Evolutionary conservation across 1,140 invertebrate species (phyloP), one percentile per base, ranked within the genome.

Genomic region (Idris sp.): DNA sequence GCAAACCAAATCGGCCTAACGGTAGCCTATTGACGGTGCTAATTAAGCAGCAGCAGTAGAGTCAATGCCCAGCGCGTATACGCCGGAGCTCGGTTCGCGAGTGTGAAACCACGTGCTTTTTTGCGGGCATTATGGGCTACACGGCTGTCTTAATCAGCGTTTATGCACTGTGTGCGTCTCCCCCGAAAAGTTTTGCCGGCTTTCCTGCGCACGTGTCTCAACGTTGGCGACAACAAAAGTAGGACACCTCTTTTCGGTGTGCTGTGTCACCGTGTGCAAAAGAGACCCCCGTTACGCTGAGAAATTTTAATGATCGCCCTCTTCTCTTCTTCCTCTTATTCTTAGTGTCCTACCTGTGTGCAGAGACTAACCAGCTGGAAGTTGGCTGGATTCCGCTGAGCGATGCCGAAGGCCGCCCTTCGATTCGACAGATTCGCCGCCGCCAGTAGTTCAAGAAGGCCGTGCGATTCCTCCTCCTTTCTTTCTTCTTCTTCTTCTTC

Each of bases 31-130:
- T 73, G 73, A 78, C 81, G 83, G 58, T 53, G 80, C 82, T 85
- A 84, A 85, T 86, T 86, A 83, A n/a, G n/a, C n/a, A n/a, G n/a
- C n/a, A n/a, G n/a, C n/a, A n/a, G 79, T 79, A 25, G 78, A 83
- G 79, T 83, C 82, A 83, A 81, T 79, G 80, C 79, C 82, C 77
- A 75, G 73, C 65, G 75, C n/a, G n/a, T n/a, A n/a, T n/a, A n/a
- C n/a, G n/a, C n/a, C n/a, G n/a, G n/a, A n/a, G n/a, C n/a, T 74
- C 59, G 51, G 67, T 65, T 72, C 76, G 76, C 77, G 76, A 81
- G 71, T 64, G 67, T 54, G 49, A 68, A 11, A 18, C 72, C 80
- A 81, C 78, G 80, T 81, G 80, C 72, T 77, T 81, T 77, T 78
- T 77, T n/a, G 75, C 76, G 46, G 75, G 74, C 77, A 65, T 75